phyloP scores from a whole-genome alignment of 2,888 invertebrate species.

The Aleiodes testaceus region DNA sequence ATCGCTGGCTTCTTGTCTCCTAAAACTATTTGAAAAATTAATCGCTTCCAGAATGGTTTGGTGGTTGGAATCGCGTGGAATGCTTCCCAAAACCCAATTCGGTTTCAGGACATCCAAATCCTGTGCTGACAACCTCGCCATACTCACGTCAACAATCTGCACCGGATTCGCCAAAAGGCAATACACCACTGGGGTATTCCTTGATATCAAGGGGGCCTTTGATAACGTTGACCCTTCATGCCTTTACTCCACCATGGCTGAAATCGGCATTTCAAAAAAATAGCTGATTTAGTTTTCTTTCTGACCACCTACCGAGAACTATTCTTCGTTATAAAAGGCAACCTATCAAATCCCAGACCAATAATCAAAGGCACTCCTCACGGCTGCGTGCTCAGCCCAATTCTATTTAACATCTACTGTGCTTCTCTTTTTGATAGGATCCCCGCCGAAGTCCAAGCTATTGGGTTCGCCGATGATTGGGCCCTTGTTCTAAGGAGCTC shows the following conservation, averaged over 20 bases:
- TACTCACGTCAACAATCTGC: conserved; percentile 31
- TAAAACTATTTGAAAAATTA: conserved; percentile 40
- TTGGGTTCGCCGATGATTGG: conserved; percentile 39
- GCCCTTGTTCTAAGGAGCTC: conserved; percentile 7
- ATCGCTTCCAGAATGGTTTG: conserved; percentile 1
- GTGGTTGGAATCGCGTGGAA: neutral
- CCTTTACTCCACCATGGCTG: neutral
- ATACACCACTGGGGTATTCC: conserved; percentile 8
- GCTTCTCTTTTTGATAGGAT: conserved; percentile 20
- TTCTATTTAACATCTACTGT: conserved; percentile 35
- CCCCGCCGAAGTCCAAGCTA: neutral
- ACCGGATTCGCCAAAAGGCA: neutral
- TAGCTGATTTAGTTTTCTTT: conserved; percentile 34
- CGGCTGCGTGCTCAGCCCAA: conserved; percentile 37
- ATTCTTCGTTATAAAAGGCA: conserved; percentile 31
- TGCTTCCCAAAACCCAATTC: conserved; percentile 23
- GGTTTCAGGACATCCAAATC: conserved; percentile 32
- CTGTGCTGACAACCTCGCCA: conserved; percentile 28
- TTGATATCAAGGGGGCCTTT: conserved; percentile 41
- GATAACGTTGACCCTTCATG: conserved; percentile 32
- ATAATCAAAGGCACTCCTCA: conserved; percentile 34
- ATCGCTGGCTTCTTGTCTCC: conserved; percentile 33
- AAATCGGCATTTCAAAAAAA: neutral
- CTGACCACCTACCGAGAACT: conserved; percentile 23
- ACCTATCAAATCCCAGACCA: conserved; percentile 12